Conservation (phyloP, 1,140 invertebrate species). For the Trachymyrmex septentrionalis region DNA sequence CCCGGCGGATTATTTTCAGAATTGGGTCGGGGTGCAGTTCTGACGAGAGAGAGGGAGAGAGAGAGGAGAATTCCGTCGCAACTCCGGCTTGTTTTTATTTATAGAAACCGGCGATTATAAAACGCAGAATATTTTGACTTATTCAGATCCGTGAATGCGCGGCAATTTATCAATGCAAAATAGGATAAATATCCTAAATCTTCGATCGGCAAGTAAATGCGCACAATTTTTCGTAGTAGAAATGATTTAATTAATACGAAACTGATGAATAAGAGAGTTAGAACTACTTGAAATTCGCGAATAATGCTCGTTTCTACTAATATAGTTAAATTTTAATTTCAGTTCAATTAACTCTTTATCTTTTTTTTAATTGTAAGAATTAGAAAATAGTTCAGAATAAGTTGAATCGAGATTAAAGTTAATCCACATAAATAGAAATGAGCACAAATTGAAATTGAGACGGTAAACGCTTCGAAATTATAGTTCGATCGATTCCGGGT, state of each 20-base stretch:
- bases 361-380: too few relatives aligned
- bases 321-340: too few relatives aligned
- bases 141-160: neutral
- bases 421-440: too few relatives aligned
- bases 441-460: neutral
- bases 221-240: neutral
- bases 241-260: neutral
- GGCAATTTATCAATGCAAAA: neutral
- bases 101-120: slow-evolving; percentile 46
- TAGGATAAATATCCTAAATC: neutral
- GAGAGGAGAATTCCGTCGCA: neutral
- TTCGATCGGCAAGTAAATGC: neutral
- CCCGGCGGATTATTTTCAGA: slow-evolving; percentile 42
- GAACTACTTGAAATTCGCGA: neutral
- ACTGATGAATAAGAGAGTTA: neutral
- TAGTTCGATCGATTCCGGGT: neutral
- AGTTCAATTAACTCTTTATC: too few relatives aligned
- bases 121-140: neutral
- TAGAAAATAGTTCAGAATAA: too few relatives aligned
- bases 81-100: slow-evolving; percentile 10
- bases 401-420: too few relatives aligned
- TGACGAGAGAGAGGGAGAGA: neutral
- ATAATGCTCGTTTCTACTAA: too few relatives aligned
- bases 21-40: slow-evolving; percentile 18
- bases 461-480: neutral